Conservation (phyloP, 1,140 invertebrate species). For the Orius insidiosus region DNA sequence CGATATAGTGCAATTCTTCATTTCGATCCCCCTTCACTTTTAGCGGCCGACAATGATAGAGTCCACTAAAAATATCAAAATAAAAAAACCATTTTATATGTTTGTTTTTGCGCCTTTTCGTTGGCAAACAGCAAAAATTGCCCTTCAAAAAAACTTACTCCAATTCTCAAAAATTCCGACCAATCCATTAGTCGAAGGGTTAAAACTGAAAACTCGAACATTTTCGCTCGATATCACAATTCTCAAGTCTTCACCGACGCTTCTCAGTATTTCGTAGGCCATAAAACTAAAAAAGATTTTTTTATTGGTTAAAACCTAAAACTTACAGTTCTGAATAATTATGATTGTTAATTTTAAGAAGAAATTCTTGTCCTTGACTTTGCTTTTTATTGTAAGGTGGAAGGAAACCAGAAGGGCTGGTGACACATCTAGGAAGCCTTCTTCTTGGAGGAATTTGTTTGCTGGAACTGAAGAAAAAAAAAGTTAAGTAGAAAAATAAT, state of each 20-base stretch:
- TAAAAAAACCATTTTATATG: neutral
- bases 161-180: constrained; percentile 48
- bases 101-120: constrained; percentile 1
- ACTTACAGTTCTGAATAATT: constrained; percentile 55
- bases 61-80: constrained; percentile 28
- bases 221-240: constrained; percentile 60
- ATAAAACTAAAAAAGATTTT: constrained; percentile 38
- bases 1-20: constrained; percentile 46
- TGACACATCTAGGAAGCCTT: constrained; percentile 55
- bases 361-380: constrained; percentile 65
- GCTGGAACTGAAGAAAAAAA: constrained; percentile 35
- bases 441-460: constrained; percentile 46
- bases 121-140: neutral
- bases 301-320: neutral
- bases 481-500: constrained; percentile 9
- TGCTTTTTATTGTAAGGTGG: constrained; percentile 59
- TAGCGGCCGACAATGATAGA: constrained; percentile 39
- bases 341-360: constrained; percentile 61
- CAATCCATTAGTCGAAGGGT: constrained; percentile 21
- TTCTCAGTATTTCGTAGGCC: constrained; percentile 59
- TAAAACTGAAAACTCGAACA: constrained; percentile 54
- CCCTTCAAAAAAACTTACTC: constrained; percentile 28
- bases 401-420: constrained; percentile 66
- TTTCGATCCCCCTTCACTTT: constrained; percentile 30
- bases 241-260: constrained; percentile 47